Evolutionary conservation across 2,797 vertebrate genomes (phyloP).

Genomic region (Premnoplex brunnescens): DNA sequence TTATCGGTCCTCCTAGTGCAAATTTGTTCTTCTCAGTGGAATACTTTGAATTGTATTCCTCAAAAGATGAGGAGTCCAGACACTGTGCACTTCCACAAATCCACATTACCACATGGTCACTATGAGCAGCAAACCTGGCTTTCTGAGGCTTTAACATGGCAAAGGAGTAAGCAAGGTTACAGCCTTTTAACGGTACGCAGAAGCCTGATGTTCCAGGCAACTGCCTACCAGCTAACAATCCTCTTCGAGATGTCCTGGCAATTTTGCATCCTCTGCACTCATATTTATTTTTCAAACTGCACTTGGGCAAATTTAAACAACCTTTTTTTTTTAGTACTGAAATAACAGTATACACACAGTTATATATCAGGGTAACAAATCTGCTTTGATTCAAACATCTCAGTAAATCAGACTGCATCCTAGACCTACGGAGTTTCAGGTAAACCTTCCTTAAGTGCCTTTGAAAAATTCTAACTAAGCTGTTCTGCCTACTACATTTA

Average conservation of each 20-base stretch:
- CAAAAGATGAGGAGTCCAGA: background rate
- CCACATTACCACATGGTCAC: rapidly evolving
- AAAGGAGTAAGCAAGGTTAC: background rate
- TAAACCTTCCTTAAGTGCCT: background rate
- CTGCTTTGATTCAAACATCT: background rate
- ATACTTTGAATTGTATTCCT: background rate
- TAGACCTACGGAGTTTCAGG: background rate
- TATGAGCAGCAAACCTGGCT: background rate
- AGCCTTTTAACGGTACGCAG: background rate
- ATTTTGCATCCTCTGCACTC: background rate
- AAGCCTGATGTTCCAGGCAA: background rate
- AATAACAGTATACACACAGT: background rate
- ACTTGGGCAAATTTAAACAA: background rate
- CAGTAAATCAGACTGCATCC: background rate
- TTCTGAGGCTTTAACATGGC: background rate
- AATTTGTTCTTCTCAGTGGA: background rate
- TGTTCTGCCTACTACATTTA: background rate
- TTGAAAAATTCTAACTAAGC: background rate
- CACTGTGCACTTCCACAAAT: background rate
- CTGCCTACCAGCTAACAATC: background rate
- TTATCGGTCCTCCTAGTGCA: background rate
- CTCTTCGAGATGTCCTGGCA: background rate
- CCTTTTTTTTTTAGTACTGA: background rate
- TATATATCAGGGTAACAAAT: background rate
- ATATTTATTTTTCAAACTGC: background rate